Evolutionary conservation across 2,888 invertebrate genomes (phyloP).

Genomic region (Dioctria rufipes): DNA sequence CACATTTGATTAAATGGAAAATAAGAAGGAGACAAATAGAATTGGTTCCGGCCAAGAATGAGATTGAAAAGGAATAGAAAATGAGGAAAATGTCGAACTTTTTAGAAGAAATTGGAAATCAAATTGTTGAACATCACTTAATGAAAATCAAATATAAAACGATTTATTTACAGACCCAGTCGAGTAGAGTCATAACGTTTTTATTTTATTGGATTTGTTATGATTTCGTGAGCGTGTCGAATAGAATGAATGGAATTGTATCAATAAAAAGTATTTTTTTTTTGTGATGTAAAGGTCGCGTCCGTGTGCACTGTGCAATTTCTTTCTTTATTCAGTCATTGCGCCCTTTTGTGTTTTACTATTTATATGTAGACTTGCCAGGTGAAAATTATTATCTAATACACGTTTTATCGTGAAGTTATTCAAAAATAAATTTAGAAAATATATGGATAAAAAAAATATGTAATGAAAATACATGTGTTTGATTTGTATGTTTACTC

Average conservation of each 20-base stretch:
- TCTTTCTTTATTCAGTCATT: conserved; percentile 38
- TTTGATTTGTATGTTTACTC: too few relatives aligned
- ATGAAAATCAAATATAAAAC: neutral
- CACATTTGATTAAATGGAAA: conserved; percentile 43
- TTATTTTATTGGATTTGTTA: conserved; percentile 11
- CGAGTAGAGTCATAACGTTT: neutral
- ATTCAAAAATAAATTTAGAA: too few relatives aligned
- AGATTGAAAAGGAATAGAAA: neutral
- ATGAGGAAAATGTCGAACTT: conserved; percentile 21
- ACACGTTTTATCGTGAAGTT: neutral
- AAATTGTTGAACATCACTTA: conserved; percentile 23
- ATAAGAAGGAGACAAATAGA: conserved; percentile 25
- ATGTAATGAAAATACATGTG: too few relatives aligned
- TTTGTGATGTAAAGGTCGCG: conserved; percentile 21
- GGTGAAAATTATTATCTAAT: conserved; percentile 1
- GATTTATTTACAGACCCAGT: neutral
- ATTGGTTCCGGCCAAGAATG: conserved; percentile 13
- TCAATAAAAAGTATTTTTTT: conserved; percentile 28
- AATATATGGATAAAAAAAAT: too few relatives aligned
- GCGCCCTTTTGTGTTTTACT: conserved; percentile 24
- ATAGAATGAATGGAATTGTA: conserved; percentile 21
- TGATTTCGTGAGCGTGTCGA: neutral
- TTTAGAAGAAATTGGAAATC: conserved; percentile 39
- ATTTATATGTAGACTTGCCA: conserved; percentile 15
- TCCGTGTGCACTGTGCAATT: conserved; percentile 24